Conservation (phyloP, 2,113 vertebrate species). For the Eira barbara region DNA sequence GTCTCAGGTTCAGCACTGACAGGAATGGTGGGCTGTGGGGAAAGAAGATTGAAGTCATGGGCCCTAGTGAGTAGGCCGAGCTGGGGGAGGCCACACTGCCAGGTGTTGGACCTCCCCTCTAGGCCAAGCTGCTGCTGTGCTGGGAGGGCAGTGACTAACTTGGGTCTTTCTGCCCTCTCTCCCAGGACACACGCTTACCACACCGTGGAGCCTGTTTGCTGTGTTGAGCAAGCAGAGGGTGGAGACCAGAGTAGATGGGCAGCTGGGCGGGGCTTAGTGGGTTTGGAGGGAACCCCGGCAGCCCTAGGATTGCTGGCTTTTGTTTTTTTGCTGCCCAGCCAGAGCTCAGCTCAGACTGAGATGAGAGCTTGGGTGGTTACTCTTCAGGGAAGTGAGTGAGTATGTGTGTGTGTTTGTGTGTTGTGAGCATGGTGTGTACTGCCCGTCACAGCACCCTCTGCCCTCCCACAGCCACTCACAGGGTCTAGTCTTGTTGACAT, state of each 20-base stretch:
- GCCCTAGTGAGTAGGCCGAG: neutral
- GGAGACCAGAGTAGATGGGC: slow-evolving; percentile 54
- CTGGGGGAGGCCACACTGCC: neutral
- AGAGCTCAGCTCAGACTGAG: slow-evolving; percentile 13
- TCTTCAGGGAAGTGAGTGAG: neutral
- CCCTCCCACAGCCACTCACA: neutral
- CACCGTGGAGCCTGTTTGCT: slow-evolving; percentile 68
- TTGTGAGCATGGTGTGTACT: neutral
- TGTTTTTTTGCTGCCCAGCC: slow-evolving; percentile 60
- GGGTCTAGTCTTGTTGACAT: neutral
- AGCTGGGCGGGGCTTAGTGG: slow-evolving; percentile 65
- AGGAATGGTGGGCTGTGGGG: slow-evolving; percentile 17
- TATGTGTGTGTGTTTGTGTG: neutral
- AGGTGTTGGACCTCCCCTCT: neutral
- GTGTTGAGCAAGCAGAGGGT: slow-evolving; percentile 73
- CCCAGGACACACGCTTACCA: slow-evolving; percentile 54
- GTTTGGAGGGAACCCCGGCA: slow-evolving; percentile 73
- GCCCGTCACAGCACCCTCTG: neutral
- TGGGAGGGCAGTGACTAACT: slow-evolving; percentile 27
- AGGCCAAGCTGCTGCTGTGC: neutral
- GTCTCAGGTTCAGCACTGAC: slow-evolving; percentile 22
- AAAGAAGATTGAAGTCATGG: neutral
- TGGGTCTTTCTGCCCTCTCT: slow-evolving; percentile 45
- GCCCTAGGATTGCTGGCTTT: slow-evolving; percentile 49
- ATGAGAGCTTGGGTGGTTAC: slow-evolving; percentile 1